Percentiles rank a stretch among this genome's conserved stretches.
phyloP scores from a whole-genome alignment of 2,888 invertebrate genomes.

The Tortricodes alternella region DNA sequence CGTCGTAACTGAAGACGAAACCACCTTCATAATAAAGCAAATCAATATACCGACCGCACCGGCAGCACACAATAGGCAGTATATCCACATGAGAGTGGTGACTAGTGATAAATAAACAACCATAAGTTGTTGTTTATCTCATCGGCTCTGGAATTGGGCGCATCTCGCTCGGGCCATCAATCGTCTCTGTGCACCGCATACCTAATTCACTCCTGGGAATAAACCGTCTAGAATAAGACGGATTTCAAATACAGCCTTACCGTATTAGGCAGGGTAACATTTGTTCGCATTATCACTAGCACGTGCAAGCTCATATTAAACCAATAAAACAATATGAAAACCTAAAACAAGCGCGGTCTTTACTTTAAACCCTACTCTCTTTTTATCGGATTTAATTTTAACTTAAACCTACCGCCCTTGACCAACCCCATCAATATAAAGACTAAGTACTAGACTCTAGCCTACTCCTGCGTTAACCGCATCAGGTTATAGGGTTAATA shows the following conservation, averaged over 20 bases:
- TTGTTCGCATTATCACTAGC: conserved; percentile 9
- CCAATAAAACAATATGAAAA: too few species aligned
- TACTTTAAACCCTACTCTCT: background rate
- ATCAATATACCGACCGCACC: conserved; percentile 27
- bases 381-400: background rate
- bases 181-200: conserved; percentile 39
- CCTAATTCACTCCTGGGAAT: conserved; percentile 42
- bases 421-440: conserved; percentile 3
- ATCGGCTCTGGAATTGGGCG: conserved; percentile 40
- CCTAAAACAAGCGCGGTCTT: too few species aligned
- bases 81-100: conserved; percentile 31
- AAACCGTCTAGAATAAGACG: conserved; percentile 30
- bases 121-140: conserved; percentile 43
- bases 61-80: conserved; percentile 37
- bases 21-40: conserved; percentile 11
- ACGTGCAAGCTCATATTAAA: background rate
- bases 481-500: too few species aligned
- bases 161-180: conserved; percentile 43
- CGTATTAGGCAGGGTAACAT: conserved; percentile 21
- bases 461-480: too few species aligned
- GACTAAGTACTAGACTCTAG: too few species aligned
- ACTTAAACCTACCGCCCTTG: conserved; percentile 1
- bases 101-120: conserved; percentile 45
- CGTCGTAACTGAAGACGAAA: too few species aligned
- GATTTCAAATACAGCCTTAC: conserved; percentile 30